phyloP scores from a whole-genome alignment of 35 echinoderm and acorn worm genomes.

The Hemicentrotus pulcherrimus region DNA sequence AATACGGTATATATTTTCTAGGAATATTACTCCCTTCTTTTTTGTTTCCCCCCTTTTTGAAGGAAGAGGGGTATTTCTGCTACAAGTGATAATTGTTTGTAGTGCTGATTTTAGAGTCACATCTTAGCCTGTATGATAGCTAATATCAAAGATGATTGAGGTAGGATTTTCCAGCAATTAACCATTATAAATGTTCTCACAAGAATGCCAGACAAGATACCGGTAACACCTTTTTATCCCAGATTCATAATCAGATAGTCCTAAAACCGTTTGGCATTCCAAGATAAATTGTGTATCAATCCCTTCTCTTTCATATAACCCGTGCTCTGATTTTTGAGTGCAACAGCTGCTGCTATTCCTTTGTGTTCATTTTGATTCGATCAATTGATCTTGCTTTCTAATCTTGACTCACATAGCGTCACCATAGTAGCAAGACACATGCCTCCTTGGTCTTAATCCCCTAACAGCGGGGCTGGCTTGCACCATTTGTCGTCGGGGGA shows the following conservation, averaged over 20 bases:
- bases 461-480: constrained; percentile 19
- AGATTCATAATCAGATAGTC: background rate
- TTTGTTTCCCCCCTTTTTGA: too few relatives aligned
- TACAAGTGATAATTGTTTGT: too few relatives aligned
- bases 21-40: too few relatives aligned
- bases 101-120: background rate
- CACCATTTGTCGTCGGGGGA: background rate
- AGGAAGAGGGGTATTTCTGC: too few relatives aligned
- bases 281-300: background rate
- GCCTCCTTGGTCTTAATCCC: constrained; percentile 32
- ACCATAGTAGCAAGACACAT: constrained; percentile 11
- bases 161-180: background rate
- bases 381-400: background rate
- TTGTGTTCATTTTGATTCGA: background rate
- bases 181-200: background rate
- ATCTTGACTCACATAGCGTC: constrained; percentile 25
- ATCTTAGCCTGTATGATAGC: background rate
- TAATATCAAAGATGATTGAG: background rate
- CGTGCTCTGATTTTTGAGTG: background rate
- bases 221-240: background rate
- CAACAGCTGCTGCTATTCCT: background rate
- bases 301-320: background rate
- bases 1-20: too few relatives aligned
- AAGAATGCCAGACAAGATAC: background rate
- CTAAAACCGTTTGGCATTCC: background rate